phyloP scores from a whole-genome alignment of 1,140 invertebrate species.

The Anastrepha ludens region DNA sequence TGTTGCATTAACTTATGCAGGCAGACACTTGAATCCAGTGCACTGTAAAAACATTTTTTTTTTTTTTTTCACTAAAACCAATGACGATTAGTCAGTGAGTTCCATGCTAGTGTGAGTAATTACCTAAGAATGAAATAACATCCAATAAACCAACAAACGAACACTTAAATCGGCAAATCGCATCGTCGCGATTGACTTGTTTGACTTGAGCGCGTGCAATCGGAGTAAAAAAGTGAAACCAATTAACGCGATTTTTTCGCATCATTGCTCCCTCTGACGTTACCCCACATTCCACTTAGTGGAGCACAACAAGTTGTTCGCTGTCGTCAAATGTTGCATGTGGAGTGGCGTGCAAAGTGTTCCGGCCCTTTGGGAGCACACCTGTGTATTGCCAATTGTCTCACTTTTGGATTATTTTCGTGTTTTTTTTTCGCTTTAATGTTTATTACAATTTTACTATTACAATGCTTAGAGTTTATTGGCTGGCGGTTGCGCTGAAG shows the following conservation, averaged over 20 bases:
- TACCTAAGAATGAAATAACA: not conserved
- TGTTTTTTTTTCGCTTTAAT: not conserved
- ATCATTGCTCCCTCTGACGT: constrained; percentile 2
- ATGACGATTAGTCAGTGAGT: not conserved
- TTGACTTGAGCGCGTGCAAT: constrained; percentile 24
- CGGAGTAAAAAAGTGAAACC: constrained; percentile 23
- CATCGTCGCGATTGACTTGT: constrained; percentile 32
- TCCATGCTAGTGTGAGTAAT: constrained; percentile 23
- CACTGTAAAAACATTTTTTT: not conserved
- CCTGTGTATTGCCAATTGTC: not conserved
- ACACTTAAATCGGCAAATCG: constrained; percentile 23
- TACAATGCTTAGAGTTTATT: constrained; percentile 20
- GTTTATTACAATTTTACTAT: constrained; percentile 27
- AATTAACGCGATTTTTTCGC: constrained; percentile 50
- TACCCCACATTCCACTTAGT: not conserved
- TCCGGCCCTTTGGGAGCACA: constrained; percentile 38
- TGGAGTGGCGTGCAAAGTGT: constrained; percentile 5
- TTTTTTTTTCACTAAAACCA: not conserved
- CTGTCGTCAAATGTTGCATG: not conserved
- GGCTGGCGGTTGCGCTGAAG: constrained; percentile 16
- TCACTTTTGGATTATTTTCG: not conserved
- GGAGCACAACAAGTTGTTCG: not conserved
- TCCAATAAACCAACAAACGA: not conserved
- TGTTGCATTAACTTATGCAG: not conserved
- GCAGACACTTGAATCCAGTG: not conserved